phyloP scores from a whole-genome alignment of 1,140 invertebrate genomes.

The Periplaneta americana region DNA sequence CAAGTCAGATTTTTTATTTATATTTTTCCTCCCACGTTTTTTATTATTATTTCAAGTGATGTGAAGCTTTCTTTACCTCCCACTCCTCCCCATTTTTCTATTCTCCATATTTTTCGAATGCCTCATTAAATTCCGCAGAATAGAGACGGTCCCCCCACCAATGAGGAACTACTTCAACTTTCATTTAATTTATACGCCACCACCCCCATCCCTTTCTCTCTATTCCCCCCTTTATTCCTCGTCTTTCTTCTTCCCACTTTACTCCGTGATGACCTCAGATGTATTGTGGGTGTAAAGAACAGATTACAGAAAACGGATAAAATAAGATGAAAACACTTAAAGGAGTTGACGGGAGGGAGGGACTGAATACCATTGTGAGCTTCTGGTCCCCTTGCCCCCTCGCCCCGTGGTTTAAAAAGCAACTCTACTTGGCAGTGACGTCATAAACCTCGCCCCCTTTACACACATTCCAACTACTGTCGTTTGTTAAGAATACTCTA shows the following conservation, averaged over 20 bases:
- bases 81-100: neutral
- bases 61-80: neutral
- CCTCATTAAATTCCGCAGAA: conserved; percentile 5
- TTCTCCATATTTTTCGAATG: neutral
- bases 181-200: conserved; percentile 1
- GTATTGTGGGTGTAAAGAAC: neutral
- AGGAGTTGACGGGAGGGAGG: neutral
- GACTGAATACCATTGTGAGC: neutral
- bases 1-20: neutral
- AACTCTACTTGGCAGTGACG: neutral
- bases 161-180: neutral
- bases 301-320: neutral
- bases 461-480: neutral
- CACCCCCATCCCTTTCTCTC: neutral
- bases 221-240: no score
- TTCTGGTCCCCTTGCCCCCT: neutral
- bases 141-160: neutral
- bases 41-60: neutral
- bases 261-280: neutral
- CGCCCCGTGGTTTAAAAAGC: neutral
- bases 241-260: neutral
- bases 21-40: neutral
- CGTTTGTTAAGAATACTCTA: no score
- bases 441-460: neutral
- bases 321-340: neutral